These are phyloP conservation scores for Lagocephalus sceleratus DNA, from an alignment of 2,797 vertebrate genomes.

Conservation along the genomic window DNA sequence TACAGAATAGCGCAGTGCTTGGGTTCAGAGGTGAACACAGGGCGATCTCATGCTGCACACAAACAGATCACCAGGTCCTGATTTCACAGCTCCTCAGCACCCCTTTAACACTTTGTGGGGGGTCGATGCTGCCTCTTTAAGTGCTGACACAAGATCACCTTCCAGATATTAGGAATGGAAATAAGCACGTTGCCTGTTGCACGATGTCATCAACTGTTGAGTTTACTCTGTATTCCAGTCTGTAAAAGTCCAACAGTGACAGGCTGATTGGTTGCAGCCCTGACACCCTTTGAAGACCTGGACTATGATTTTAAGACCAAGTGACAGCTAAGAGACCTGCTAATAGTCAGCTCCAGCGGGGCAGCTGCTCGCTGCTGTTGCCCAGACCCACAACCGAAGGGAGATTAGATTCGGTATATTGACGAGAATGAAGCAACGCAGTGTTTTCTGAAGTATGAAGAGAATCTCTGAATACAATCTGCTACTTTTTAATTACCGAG, in stretches of 20 bases:
- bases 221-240: slow-evolving; percentile 41
- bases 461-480: slow-evolving; percentile 22
- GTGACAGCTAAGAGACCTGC: slow-evolving; percentile 49
- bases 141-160: slow-evolving; percentile 44
- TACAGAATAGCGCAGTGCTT: slow-evolving; percentile 46
- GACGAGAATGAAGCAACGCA: slow-evolving; percentile 1
- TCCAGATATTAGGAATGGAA: slow-evolving; percentile 26
- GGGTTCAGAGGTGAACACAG: slow-evolving; percentile 32
- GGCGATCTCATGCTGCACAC: slow-evolving; percentile 39
- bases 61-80: slow-evolving; percentile 37
- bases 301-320: slow-evolving; percentile 42
- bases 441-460: slow-evolving; percentile 18
- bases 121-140: slow-evolving; percentile 39
- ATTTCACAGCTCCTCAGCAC: slow-evolving; percentile 39
- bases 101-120: slow-evolving; percentile 23
- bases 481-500: slow-evolving; percentile 28
- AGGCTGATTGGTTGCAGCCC: slow-evolving; percentile 65
- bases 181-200: slow-evolving; percentile 33
- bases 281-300: slow-evolving; percentile 62
- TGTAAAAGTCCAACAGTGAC: slow-evolving; percentile 45
- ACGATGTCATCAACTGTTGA: slow-evolving; percentile 24
- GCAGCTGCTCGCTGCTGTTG: slow-evolving; percentile 20
- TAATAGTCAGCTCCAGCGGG: slow-evolving; percentile 25
- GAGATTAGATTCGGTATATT: slow-evolving; percentile 25
- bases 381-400: slow-evolving; percentile 24